Conservation (phyloP, 53 echinoderm and acorn worm genomes). For the Actinopyga echinites region DNA sequence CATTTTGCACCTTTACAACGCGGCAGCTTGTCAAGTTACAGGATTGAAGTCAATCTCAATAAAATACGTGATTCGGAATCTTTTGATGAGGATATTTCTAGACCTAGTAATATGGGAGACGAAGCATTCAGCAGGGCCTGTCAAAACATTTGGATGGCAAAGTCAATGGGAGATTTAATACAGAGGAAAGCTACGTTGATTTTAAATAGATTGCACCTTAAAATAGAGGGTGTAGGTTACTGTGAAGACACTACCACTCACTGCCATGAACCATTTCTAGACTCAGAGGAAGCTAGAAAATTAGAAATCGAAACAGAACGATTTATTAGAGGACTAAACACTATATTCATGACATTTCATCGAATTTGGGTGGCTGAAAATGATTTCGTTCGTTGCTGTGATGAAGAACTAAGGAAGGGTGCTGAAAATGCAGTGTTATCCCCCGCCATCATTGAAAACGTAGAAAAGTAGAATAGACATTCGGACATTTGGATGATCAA, state of each 20-base stretch:
- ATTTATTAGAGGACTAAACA: neutral
- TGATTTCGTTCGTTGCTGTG: slow-evolving; percentile 13
- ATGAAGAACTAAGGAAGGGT: neutral
- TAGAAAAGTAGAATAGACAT: no score
- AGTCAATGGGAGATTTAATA: neutral
- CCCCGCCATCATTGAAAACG: no score
- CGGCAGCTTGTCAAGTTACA: no score
- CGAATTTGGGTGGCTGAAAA: slow-evolving; percentile 17
- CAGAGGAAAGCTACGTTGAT: slow-evolving; percentile 11
- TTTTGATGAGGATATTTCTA: no score
- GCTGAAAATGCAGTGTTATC: no score
- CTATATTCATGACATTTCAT: slow-evolving; percentile 1
- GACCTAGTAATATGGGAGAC: neutral
- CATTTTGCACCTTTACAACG: no score
- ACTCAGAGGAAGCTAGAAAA: neutral
- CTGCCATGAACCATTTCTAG: neutral
- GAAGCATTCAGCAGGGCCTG: slow-evolving; percentile 1
- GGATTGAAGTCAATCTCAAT: no score
- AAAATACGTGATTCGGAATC: no score
- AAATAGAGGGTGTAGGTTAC: neutral
- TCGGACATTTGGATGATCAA: no score
- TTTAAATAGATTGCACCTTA: neutral
- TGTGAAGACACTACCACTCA: neutral
- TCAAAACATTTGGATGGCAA: neutral
- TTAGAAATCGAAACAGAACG: slow-evolving; percentile 7